These are phyloP conservation scores for Tyria jacobaeae DNA, from an alignment of 2,888 invertebrate species.

Conservation along the genomic window DNA sequence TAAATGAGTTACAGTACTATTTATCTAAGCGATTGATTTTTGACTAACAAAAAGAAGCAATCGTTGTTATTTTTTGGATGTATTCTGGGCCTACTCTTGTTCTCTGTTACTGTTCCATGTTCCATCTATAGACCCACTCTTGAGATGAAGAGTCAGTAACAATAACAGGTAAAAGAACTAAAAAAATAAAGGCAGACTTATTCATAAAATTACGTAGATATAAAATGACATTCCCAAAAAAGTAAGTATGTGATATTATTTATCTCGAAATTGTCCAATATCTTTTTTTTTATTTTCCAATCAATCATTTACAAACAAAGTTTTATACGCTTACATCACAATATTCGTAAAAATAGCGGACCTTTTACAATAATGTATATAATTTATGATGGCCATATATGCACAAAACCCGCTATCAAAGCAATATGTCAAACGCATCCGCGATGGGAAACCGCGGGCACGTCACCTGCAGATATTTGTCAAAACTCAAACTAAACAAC, in stretches of 20 bases:
- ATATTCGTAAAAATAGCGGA: conserved; percentile 37
- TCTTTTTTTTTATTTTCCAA: background rate
- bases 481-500: conserved; percentile 76
- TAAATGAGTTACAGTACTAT: conserved; percentile 23
- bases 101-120: too few relatives aligned
- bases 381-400: conserved; percentile 74
- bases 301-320: background rate
- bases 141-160: too few relatives aligned
- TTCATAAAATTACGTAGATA: too few relatives aligned
- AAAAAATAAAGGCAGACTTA: too few relatives aligned
- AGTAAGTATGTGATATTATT: too few relatives aligned
- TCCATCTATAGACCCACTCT: too few relatives aligned
- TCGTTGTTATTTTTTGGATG: background rate
- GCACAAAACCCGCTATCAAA: conserved; percentile 75
- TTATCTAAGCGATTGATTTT: background rate
- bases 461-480: conserved; percentile 86
- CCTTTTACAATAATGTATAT: conserved; percentile 58
- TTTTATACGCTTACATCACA: conserved; percentile 21
- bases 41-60: conserved; percentile 1
- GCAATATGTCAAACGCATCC: conserved; percentile 83
- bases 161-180: too few relatives aligned
- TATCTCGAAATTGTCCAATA: too few relatives aligned
- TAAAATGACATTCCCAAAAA: too few relatives aligned
- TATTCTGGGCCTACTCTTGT: too few relatives aligned
- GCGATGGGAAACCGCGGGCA: conserved; percentile 72